Evolutionary conservation across 2,888 invertebrate genomes (phyloP).

Genomic region (Notocelia uddmanniana): DNA sequence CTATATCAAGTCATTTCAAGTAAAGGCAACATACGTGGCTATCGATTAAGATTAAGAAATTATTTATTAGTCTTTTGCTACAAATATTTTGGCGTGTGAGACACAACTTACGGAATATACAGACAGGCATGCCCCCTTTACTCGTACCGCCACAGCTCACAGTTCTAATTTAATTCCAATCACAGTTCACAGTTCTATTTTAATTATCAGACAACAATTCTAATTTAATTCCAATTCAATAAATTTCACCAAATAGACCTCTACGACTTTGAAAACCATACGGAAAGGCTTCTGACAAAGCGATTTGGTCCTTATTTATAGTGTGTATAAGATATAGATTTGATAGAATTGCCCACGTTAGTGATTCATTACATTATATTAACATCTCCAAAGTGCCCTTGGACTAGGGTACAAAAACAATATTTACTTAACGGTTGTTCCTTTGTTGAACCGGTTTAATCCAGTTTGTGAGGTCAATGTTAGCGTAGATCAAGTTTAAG

Average conservation of each 20-base stretch:
- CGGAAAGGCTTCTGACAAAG: not conserved
- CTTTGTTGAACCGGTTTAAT: slow-evolving; percentile 29
- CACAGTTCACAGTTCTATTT: no score
- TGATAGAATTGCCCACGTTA: not conserved
- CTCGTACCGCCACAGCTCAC: no score
- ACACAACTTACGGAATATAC: no score
- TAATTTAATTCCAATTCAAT: not conserved
- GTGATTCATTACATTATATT: slow-evolving; percentile 1
- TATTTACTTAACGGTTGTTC: slow-evolving; percentile 10
- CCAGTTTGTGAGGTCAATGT: slow-evolving; percentile 25
- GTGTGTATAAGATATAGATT: not conserved
- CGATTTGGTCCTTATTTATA: not conserved
- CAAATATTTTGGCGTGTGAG: no score
- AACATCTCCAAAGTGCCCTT: slow-evolving; percentile 25
- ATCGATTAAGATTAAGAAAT: no score
- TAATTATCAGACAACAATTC: no score
- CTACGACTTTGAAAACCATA: not conserved
- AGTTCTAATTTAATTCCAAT: no score
- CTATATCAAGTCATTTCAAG: no score
- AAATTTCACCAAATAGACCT: not conserved
- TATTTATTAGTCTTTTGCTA: no score
- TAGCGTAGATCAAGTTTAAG: slow-evolving; percentile 32
- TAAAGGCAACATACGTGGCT: no score
- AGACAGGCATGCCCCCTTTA: no score
- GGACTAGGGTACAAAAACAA: slow-evolving; percentile 36